Percentiles rank a stretch among this genome's conserved stretches.
phyloP scores from a whole-genome alignment of 2,113 vertebrate species.

The Lepidiolamprologus cunningtoni region DNA sequence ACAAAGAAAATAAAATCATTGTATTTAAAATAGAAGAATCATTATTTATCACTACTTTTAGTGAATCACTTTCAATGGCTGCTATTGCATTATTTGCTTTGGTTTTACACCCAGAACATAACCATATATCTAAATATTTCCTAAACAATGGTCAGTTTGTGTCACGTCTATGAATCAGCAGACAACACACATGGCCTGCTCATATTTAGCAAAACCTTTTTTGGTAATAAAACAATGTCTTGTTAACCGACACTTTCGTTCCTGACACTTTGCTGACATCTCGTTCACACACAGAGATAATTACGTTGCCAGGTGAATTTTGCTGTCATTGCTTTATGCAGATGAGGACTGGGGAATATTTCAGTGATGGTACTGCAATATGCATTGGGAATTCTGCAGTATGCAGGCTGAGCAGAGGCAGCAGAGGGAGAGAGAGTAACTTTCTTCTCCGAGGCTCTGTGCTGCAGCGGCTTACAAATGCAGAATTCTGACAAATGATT shows the following conservation, averaged over 20 bases:
- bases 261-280: background rate
- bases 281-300: background rate
- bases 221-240: background rate
- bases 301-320: background rate
- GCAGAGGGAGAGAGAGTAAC: background rate
- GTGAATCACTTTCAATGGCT: background rate
- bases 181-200: background rate
- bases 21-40: background rate
- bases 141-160: background rate
- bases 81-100: background rate
- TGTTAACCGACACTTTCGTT: background rate
- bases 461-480: background rate
- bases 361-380: background rate
- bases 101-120: background rate
- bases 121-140: background rate
- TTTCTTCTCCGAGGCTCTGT: background rate
- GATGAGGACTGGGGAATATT: background rate
- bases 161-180: constrained; percentile 1
- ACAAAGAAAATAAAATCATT: background rate
- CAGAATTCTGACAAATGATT: background rate
- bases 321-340: background rate
- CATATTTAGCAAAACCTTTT: background rate
- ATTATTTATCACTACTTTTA: background rate
- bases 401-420: background rate
- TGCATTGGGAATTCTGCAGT: background rate